Conservation (phyloP, 2,797 vertebrate genomes). For the Etheostoma nigrum region DNA sequence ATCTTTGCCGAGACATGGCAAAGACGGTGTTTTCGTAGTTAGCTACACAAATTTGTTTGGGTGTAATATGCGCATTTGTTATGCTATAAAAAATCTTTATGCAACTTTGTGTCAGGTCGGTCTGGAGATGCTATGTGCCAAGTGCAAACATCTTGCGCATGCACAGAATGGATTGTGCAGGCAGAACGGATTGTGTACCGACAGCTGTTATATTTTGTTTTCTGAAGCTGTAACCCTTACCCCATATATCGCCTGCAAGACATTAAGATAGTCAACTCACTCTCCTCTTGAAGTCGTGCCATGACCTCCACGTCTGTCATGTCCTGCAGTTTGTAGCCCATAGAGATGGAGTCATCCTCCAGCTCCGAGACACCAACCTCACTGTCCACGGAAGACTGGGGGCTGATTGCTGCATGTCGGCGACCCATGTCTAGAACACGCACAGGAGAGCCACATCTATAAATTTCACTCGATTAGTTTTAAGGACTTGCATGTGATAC, state of each 20-base stretch:
- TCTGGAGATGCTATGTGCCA: no score
- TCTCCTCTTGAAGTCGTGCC: constrained; percentile 98
- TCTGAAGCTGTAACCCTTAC: not conserved
- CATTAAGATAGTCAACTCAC: constrained; percentile 83
- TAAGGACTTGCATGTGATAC: not conserved
- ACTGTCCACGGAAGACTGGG: constrained; percentile 95
- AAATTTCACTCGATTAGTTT: not conserved
- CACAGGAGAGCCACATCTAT: constrained; percentile 14
- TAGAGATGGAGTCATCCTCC: constrained; percentile 95
- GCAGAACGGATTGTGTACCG: no score
- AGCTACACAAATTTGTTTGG: no score
- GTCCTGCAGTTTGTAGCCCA: constrained; percentile 98
- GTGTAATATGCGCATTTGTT: no score
- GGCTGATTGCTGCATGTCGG: constrained; percentile 90
- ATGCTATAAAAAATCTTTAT: no score
- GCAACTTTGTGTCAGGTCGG: no score
- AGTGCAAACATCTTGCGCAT: no score
- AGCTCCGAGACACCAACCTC: constrained; percentile 93
- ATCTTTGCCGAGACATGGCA: no score
- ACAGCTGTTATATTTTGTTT: not conserved
- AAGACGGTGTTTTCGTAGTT: no score
- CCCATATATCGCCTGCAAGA: not conserved
- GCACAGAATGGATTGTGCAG: no score
- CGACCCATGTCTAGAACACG: constrained; percentile 83
- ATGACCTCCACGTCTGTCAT: constrained; percentile 99